Base-by-base conservation (phyloP, 2,113 vertebrate species). In the Passer domesticus region DNA sequence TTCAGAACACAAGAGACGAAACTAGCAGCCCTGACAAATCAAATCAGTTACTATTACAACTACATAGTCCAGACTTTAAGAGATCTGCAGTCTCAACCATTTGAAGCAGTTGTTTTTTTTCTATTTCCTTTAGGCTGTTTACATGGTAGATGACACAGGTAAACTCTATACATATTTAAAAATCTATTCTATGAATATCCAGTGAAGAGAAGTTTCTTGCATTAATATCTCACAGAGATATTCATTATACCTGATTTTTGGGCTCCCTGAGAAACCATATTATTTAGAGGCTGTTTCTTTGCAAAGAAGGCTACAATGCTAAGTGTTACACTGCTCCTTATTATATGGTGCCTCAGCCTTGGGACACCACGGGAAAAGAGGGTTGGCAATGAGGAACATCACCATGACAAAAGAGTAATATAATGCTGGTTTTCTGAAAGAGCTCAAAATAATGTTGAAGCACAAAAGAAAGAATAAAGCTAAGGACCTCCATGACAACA, bases 401-500 rank as follows among this genome's bases (percentile, higher is more conserved):
- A 62, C 46, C 1, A 0, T 25, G 77, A 87, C 43, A 69, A 33
- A 91, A 96, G 47, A 90, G 33, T 24, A 90, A 74, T 10, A 73
- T 27, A 85, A 23, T 9, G 24, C 44, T 83, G 55, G 67, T 72
- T 95, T 95, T 91, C 75, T 87, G 78, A 94, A 92, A 95, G 84
- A 95, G 89, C 85, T 96, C 91, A 95, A 89, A 96, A 76, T 70
- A 85, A 92, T n/a, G 30, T 39, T 78, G 52, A 87, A 80, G 59
- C n/a, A 79, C n/a, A 91, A 60, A 82, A 94, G 21, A 83, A 79
- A 56, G 33, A 89, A 49, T 56, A 44, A 73, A 78, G 49, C 64
- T 52, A 94, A 88, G 60, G 27, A 80, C 60, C 47, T 87, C 77
- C 75, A 83, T 1, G 4, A 78, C 43, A 90, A 83, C 43, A 77